Base-by-base conservation (phyloP, 2,113 vertebrate species). In the Pleuronectes platessa region DNA sequence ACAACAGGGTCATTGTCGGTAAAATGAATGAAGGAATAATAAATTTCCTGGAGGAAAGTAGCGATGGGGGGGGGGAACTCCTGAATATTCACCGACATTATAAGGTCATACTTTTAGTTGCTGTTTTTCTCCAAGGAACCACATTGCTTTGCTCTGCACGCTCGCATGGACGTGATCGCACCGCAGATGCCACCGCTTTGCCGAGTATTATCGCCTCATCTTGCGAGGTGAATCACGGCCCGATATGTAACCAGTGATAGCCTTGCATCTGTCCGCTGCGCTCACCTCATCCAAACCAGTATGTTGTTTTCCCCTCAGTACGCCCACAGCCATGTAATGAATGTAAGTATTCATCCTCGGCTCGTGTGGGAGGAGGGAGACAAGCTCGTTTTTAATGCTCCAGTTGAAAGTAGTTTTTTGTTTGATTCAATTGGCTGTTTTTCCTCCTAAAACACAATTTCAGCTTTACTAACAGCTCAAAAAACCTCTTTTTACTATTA, bases 321-420 rank as follows among this genome's bases (percentile, higher is more conserved):
- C 24, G 59, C 26, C 59, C 59, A 61, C 56, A 27, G 26, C 56
- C 13, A 18, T 18, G 26, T 17, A 31, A 59, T 59, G 56, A 59
- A 27, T 59, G 26, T 18, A 4, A 59, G 54, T 61, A 54, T 53
- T 83, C 18, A 24, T 47, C 60, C 17, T 59, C 31, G 31, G 31
- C 31, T 31, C 61, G 62, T 40, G 49, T 62, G 0, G 53, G 49
- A 69, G 68, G 47, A 72, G 49, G 62, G 58, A 47, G 37, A 12
- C 24, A 9, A 58, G 35, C 40, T 37, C 45, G 4, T 7, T n/a
- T 53, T 53, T 9, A 5, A n/a, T 5, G 45, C 15, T 49, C 45
- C 17, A 17, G 17, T 49, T 49, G 1, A 18, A 49, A 49, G 17
- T 18, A 2, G 1, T 17, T 18, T 7, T 18, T 49, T 49, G 14